Evolutionary conservation across 2,888 invertebrate genomes (phyloP).

Genomic region (Agelastica alni): DNA sequence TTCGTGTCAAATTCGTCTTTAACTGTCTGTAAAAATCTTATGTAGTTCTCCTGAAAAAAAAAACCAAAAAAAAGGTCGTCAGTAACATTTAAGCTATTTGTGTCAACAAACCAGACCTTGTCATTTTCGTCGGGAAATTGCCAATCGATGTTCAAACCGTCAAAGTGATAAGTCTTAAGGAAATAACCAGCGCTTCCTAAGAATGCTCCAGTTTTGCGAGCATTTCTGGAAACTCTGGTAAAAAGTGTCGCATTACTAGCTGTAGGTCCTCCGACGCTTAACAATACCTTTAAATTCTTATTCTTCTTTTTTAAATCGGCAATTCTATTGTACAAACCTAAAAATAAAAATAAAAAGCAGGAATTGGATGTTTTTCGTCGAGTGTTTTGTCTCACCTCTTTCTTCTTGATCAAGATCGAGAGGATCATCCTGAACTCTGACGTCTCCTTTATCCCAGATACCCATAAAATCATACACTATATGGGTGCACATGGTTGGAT

Average conservation of each 20-base stretch:
- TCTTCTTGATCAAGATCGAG: slow-evolving; percentile 31
- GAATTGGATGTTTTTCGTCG: not conserved
- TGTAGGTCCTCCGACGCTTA: slow-evolving; percentile 41
- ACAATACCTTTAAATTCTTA: slow-evolving; percentile 38
- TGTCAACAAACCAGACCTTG: slow-evolving; percentile 26
- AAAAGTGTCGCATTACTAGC: slow-evolving; percentile 37
- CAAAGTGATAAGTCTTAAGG: slow-evolving; percentile 39
- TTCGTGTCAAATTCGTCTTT: slow-evolving; percentile 31
- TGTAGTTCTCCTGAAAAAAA: slow-evolving; percentile 33
- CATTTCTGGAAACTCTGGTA: slow-evolving; percentile 33
- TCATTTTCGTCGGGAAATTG: slow-evolving; percentile 39
- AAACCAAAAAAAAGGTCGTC: not conserved
- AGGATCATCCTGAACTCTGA: slow-evolving; percentile 34
- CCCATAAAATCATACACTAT: slow-evolving; percentile 41
- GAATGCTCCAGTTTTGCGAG: slow-evolving; percentile 36
- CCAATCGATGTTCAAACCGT: slow-evolving; percentile 45
- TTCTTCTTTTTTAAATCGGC: slow-evolving; percentile 40
- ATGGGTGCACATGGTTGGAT: slow-evolving; percentile 40
- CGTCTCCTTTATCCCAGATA: slow-evolving; percentile 38
- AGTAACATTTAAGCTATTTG: not conserved
- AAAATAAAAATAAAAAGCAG: slow-evolving; percentile 17
- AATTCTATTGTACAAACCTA: slow-evolving; percentile 36
- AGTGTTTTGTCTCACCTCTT: slow-evolving; percentile 24
- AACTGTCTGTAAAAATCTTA: slow-evolving; percentile 29
- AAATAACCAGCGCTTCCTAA: slow-evolving; percentile 40